Evolutionary conservation across 92 coral and sea anemone species (phyloP).

Genomic region (Phymanthus crucifer): DNA sequence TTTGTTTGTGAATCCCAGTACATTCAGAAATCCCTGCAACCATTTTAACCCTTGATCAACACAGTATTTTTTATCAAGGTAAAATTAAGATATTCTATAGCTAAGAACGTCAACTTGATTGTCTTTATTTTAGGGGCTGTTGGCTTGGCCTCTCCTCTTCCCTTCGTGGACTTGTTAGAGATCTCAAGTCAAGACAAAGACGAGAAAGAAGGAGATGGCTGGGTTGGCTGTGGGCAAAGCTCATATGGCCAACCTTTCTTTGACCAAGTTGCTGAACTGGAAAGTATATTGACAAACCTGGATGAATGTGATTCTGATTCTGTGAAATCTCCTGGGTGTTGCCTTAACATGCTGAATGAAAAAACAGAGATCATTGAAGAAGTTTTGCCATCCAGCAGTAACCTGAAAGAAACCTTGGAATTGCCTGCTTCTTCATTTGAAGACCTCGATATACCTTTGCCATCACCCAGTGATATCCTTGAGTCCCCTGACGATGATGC

Average conservation of each 20-base stretch:
- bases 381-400: not conserved
- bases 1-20: no score
- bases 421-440: constrained; percentile 4
- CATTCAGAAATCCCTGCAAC: no score
- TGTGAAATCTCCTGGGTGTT: not conserved
- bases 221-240: constrained; percentile 47
- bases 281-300: constrained; percentile 24
- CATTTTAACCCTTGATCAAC: no score
- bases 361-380: not conserved
- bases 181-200: constrained; percentile 50
- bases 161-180: constrained; percentile 26
- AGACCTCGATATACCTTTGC: not conserved
- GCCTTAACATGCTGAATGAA: not conserved
- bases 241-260: constrained; percentile 67
- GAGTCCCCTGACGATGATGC: not conserved
- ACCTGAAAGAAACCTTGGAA: not conserved
- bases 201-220: constrained; percentile 42
- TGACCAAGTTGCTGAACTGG: constrained; percentile 91
- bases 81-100: no score
- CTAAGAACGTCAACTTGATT: no score
- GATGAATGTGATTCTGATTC: constrained; percentile 20
- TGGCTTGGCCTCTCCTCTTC: constrained; percentile 74
- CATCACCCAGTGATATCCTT: not conserved
- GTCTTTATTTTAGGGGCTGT: constrained; percentile 65
- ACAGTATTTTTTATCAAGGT: no score